phyloP scores from a whole-genome alignment of 2,888 invertebrate species.

The Patella depressa region DNA sequence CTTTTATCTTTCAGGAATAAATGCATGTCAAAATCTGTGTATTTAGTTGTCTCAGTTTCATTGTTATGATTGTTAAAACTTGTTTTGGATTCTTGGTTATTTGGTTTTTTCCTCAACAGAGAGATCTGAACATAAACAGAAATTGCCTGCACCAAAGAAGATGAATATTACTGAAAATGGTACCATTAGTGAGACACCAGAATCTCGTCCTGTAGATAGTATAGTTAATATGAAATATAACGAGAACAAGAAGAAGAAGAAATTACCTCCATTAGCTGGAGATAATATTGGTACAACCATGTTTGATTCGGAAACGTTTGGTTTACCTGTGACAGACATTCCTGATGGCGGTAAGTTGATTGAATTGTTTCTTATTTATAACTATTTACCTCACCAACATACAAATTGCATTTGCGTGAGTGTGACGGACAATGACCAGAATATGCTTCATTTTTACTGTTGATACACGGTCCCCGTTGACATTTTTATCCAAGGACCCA shows the following conservation, averaged over 20 bases:
- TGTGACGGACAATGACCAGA: no score
- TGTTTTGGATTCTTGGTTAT: no score
- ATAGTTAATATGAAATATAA: constrained; percentile 30
- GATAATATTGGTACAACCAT: not conserved
- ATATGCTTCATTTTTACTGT: no score
- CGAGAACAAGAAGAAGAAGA: constrained; percentile 43
- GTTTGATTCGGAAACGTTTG: constrained; percentile 42
- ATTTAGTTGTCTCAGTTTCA: no score
- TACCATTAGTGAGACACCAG: constrained; percentile 35
- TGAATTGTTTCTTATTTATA: no score
- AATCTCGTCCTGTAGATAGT: constrained; percentile 25
- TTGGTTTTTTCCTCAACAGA: constrained; percentile 23
- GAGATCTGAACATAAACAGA: constrained; percentile 50
- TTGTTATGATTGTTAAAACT: no score
- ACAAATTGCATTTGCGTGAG: no score
- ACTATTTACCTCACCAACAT: no score
- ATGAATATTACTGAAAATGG: constrained; percentile 51
- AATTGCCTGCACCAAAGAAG: constrained; percentile 51
- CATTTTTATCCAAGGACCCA: no score
- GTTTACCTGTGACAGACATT: constrained; percentile 46
- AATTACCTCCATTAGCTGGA: constrained; percentile 36
- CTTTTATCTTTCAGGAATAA: no score
- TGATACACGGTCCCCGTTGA: no score
- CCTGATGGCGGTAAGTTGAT: constrained; percentile 31
- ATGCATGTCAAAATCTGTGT: no score